phyloP scores from a whole-genome alignment of 2,888 invertebrate genomes.

The Idaea straminata region DNA sequence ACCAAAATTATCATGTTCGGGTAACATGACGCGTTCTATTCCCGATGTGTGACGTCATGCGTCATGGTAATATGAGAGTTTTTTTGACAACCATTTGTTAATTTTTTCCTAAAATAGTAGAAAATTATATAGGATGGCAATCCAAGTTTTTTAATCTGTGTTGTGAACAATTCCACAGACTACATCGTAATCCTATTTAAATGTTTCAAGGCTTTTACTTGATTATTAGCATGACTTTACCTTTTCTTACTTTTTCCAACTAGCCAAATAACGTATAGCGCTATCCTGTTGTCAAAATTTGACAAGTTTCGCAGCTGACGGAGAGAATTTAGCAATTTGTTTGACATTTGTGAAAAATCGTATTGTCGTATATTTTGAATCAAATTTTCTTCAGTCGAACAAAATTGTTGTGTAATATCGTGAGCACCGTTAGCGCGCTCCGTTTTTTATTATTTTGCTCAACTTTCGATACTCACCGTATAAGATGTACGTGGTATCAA shows the following conservation, averaged over 20 bases:
- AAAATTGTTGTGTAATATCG: slow-evolving; percentile 26
- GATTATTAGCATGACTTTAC: neutral
- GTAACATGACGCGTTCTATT: no score
- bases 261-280: neutral
- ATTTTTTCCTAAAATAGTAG: no score
- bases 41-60: no score
- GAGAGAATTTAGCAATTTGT: neutral
- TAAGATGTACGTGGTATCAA: slow-evolving; percentile 88
- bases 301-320: neutral
- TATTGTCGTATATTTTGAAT: neutral
- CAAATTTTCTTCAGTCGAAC: neutral
- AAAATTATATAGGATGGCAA: neutral
- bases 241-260: neutral
- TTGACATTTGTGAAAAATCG: neutral
- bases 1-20: no score
- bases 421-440: slow-evolving; percentile 14
- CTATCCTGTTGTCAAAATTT: neutral
- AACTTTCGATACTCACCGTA: neutral
- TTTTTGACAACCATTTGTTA: no score
- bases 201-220: neutral
- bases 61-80: no score
- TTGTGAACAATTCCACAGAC: neutral
- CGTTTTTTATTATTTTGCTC: neutral
- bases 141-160: neutral
- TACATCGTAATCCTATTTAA: neutral